phyloP scores from a whole-genome alignment of 2,113 vertebrate species.

The Eurypyga helias region DNA sequence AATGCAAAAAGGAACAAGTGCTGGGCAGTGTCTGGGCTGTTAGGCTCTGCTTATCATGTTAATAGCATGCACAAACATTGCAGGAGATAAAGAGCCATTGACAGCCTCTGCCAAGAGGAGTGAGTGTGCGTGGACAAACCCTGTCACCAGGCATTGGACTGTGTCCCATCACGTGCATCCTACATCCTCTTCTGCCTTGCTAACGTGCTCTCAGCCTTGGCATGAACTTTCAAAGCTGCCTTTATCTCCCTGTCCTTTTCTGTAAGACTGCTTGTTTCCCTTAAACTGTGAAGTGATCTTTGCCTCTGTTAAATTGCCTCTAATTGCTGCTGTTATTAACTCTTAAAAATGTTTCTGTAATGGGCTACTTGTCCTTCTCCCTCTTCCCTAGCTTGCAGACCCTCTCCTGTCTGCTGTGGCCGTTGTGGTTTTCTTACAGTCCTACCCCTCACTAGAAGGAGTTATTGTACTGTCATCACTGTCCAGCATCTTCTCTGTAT shows the following conservation, averaged over 20 bases:
- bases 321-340: neutral
- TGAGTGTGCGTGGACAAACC: neutral
- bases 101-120: neutral
- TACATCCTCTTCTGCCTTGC: neutral
- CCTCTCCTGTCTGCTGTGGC: neutral
- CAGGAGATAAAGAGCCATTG: neutral
- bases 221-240: neutral
- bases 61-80: neutral
- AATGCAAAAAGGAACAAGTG: neutral
- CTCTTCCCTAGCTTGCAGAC: neutral
- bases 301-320: neutral
- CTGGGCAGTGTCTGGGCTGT: neutral
- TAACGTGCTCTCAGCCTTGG: neutral
- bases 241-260: neutral
- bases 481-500: neutral
- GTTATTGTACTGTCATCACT: neutral
- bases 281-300: neutral
- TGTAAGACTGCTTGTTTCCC: neutral
- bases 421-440: neutral
- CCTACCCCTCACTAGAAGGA: neutral
- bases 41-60: neutral
- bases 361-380: neutral
- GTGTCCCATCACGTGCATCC: neutral
- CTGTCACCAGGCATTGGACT: neutral
- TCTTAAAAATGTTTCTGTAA: neutral